Percentiles rank a stretch among this genome's conserved stretches.
Conservation (phyloP, 2,888 invertebrate species). For the Adineta ricciae region DNA sequence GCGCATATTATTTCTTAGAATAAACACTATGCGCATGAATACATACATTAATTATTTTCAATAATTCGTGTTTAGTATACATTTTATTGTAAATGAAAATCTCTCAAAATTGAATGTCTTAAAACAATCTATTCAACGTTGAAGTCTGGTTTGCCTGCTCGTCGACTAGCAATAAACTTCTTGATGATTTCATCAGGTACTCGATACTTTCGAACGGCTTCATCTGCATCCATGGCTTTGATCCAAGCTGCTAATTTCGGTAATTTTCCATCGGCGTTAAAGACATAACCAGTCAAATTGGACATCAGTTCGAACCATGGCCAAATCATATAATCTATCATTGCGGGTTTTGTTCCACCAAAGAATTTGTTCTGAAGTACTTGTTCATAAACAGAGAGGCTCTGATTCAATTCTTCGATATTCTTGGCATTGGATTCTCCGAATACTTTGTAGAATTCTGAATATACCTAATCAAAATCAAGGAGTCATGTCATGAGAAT, state of each 20-base stretch:
- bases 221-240: conserved; percentile 38
- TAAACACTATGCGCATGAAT: not conserved
- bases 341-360: conserved; percentile 36
- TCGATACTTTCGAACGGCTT: conserved; percentile 39
- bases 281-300: conserved; percentile 35
- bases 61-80: too few species aligned
- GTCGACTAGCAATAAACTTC: conserved; percentile 36
- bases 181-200: conserved; percentile 36
- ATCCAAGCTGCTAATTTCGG: conserved; percentile 38
- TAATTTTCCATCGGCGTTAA: conserved; percentile 34
- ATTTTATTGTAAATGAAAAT: too few species aligned
- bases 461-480: not conserved
- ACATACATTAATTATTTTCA: too few species aligned
- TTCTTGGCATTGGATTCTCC: not conserved
- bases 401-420: conserved; percentile 29
- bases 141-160: conserved; percentile 38
- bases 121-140: conserved; percentile 35
- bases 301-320: conserved; percentile 42
- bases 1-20: not conserved
- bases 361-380: conserved; percentile 36
- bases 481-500: not conserved
- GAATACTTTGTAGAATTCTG: not conserved
- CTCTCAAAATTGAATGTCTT: too few species aligned
- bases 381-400: conserved; percentile 35
- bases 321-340: conserved; percentile 43